phyloP scores from a whole-genome alignment of 2,113 vertebrate genomes.

The Pholis gunnellus region DNA sequence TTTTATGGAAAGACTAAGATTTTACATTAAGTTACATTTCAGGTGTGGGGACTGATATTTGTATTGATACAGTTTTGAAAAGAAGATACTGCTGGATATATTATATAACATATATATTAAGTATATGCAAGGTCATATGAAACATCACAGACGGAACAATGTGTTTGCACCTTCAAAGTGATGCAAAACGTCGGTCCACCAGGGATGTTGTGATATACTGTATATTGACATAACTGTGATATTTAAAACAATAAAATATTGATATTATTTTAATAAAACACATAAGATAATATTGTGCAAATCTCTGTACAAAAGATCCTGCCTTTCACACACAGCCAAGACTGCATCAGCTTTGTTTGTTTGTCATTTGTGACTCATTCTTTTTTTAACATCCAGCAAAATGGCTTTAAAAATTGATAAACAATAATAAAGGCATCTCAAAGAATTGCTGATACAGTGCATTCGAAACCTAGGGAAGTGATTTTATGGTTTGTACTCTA shows the following conservation, averaged over 20 bases:
- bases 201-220: no score
- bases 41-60: background rate
- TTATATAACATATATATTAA: background rate
- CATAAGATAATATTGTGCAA: no score
- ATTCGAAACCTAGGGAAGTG: background rate
- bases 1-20: background rate
- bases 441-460: background rate
- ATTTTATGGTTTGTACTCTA: background rate
- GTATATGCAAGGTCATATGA: background rate
- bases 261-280: no score
- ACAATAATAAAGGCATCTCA: background rate
- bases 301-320: no score
- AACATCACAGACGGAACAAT: background rate
- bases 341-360: background rate
- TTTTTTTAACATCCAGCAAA: background rate
- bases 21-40: background rate
- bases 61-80: background rate
- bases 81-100: background rate
- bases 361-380: background rate
- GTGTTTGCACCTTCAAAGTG: background rate
- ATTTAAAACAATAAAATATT: no score
- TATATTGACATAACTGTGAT: no score
- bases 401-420: background rate
- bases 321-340: background rate
- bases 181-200: background rate